Percentiles rank a stretch among this genome's conserved stretches.
phyloP scores from a whole-genome alignment of 2,797 vertebrate genomes.

The Gymnothorax reevesii region DNA sequence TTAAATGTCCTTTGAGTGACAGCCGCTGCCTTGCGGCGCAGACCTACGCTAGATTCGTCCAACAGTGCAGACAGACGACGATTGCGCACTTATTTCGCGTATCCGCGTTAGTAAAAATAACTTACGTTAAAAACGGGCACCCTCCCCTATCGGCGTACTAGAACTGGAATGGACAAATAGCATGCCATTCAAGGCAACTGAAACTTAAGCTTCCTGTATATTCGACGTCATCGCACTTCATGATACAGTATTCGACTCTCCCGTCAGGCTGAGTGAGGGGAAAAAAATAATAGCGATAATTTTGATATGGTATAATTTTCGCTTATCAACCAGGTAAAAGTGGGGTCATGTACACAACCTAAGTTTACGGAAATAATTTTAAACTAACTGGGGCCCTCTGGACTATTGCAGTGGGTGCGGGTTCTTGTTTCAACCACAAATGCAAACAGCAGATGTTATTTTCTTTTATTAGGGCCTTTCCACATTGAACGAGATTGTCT shows the following conservation, averaged over 20 bases:
- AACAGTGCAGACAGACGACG: rapidly evolving
- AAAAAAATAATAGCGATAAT: neutral
- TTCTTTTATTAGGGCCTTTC: too few species aligned
- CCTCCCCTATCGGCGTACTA: conserved; percentile 57
- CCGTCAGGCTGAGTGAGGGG: neutral
- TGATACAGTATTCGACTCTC: neutral
- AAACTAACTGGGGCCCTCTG: neutral
- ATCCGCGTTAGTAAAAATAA: conserved; percentile 41
- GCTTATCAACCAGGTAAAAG: neutral
- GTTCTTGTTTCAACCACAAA: too few species aligned
- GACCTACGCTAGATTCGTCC: conserved; percentile 44
- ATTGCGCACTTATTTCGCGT: conserved; percentile 36
- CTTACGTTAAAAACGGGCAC: conserved; percentile 18
- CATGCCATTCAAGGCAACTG: conserved; percentile 31
- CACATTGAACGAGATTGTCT: too few species aligned
- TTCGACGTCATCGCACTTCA: neutral
- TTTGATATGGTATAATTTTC: neutral
- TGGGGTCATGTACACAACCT: neutral
- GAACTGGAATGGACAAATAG: conserved; percentile 40
- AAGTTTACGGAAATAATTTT: neutral
- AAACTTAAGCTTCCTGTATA: conserved; percentile 49
- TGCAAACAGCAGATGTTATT: too few species aligned
- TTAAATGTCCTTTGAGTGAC: conserved; percentile 74
- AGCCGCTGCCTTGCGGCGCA: conserved; percentile 41
- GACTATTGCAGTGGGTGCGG: too few species aligned